Base-by-base conservation (phyloP, 2,888 invertebrate species). In the Syritta pipiens region DNA sequence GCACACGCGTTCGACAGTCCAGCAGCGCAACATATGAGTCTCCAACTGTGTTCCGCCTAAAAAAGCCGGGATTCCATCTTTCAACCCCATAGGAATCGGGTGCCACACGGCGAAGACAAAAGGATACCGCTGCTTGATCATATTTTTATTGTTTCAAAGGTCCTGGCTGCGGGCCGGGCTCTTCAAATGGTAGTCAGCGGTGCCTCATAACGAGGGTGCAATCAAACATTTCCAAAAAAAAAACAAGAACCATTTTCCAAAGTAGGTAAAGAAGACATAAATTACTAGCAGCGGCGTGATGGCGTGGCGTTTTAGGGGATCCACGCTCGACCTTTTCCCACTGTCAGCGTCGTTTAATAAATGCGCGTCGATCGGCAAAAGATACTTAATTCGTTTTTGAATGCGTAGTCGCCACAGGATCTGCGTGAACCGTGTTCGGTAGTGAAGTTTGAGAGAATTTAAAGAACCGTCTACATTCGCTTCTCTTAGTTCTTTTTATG, bases 221-320 rank as follows among this genome's bases (percentile, higher is more conserved):
- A 79, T 79, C 79, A 79, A 79, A 79, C 74, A 79, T 79, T 79
- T 79, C 74, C 67, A 74, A 74, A 72, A 77, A 68, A 48, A n/a
- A n/a, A n/a, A n/a, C n/a, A n/a, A n/a, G n/a, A n/a, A n/a, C n/a
- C n/a, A n/a, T 40, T 65, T 53, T 40, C 53, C 28, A 68, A 68
- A 74, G 40, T 79, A 62, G 74, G 74, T 74, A 79, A 79, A 79
- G 79, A 79, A 79, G 79, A 79, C 79, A 79, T 79, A 79, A 79
- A 79, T 76, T 51, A 76, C 57, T 51, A 42, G 20, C 42, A 28
- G 65, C 49, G 37, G 65, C 19, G 22, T 17, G 69, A 51, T 63
- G 35, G 62, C 57, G 48, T 76, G 71, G 77, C 71, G 65, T 72
- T 72, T 60, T 32, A 60, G 60, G 48, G 60, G 72, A 72, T 67